Percentiles rank a stretch among this genome's conserved stretches.
phyloP scores from a whole-genome alignment of 2,888 invertebrate species.

The Ophioninae sp. region DNA sequence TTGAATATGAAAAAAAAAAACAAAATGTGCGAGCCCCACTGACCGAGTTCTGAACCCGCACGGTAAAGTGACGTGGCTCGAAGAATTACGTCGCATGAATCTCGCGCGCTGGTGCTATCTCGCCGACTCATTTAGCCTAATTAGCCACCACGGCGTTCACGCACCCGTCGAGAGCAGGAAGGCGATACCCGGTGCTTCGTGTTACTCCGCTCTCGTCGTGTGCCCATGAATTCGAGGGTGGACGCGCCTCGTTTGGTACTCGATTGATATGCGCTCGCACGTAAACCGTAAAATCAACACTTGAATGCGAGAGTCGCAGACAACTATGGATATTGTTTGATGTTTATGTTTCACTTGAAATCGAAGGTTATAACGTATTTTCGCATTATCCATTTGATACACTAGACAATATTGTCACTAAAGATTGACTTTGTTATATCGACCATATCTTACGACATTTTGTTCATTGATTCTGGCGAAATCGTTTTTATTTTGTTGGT shows the following conservation, averaged over 20 bases:
- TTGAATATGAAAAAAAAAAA: not conserved
- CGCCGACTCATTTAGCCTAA: slow-evolving; percentile 70
- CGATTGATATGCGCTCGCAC: not conserved
- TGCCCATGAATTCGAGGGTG: slow-evolving; percentile 1
- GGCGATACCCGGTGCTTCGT: not conserved
- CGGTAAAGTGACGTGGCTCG: not conserved
- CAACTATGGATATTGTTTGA: not conserved
- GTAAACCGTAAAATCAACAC: not conserved
- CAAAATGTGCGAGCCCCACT: slow-evolving; percentile 18
- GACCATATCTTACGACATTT: too few species aligned
- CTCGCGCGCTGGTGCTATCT: slow-evolving; percentile 52
- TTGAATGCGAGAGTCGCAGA: not conserved
- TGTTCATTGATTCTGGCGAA: too few species aligned
- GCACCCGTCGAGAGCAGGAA: slow-evolving; percentile 60
- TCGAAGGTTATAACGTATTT: not conserved
- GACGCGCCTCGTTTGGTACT: slow-evolving; percentile 15
- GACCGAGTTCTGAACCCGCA: not conserved
- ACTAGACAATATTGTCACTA: too few species aligned
- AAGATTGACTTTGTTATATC: too few species aligned
- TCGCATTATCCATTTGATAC: too few species aligned
- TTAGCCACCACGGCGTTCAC: slow-evolving; percentile 63
- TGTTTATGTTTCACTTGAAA: not conserved
- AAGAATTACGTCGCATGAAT: slow-evolving; percentile 16
- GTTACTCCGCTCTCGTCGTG: not conserved
- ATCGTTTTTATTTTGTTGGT: too few species aligned